Conservation (phyloP, 2,113 vertebrate species). For the Ceyx cyanopectus region DNA sequence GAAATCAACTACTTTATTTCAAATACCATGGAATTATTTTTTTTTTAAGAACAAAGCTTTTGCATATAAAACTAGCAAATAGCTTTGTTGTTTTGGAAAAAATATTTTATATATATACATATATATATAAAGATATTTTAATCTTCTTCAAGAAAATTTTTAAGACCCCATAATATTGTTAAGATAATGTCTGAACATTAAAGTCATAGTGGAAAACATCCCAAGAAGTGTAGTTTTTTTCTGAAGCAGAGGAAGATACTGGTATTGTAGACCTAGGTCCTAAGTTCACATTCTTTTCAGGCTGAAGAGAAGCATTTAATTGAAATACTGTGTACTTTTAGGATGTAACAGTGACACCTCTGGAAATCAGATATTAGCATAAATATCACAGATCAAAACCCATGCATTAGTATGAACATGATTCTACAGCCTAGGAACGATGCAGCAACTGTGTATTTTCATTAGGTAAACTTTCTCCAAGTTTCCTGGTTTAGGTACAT, state of each 20-base stretch:
- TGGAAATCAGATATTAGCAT: not conserved
- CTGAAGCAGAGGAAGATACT: not conserved
- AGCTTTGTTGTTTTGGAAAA: too few species aligned
- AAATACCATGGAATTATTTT: not conserved
- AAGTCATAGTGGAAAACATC: not conserved
- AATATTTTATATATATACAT: too few species aligned
- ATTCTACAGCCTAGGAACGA: not conserved
- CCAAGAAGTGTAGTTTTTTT: not conserved
- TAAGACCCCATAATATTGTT: not conserved
- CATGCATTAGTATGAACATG: not conserved
- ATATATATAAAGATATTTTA: not conserved
- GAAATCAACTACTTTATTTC: conserved; percentile 14
- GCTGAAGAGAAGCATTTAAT: not conserved
- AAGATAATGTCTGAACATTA: not conserved
- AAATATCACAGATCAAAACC: not conserved
- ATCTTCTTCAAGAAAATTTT: not conserved
- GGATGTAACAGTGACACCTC: not conserved
- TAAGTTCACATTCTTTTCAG: not conserved
- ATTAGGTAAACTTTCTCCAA: not conserved
- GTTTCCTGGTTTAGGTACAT: not conserved
- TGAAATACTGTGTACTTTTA: not conserved
- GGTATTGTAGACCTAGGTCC: not conserved
- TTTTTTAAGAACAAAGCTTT: not conserved
- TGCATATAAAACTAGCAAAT: not conserved
- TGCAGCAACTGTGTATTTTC: not conserved